Conservation (phyloP, 1,140 invertebrate species). For the Eufriesea mexicana region DNA sequence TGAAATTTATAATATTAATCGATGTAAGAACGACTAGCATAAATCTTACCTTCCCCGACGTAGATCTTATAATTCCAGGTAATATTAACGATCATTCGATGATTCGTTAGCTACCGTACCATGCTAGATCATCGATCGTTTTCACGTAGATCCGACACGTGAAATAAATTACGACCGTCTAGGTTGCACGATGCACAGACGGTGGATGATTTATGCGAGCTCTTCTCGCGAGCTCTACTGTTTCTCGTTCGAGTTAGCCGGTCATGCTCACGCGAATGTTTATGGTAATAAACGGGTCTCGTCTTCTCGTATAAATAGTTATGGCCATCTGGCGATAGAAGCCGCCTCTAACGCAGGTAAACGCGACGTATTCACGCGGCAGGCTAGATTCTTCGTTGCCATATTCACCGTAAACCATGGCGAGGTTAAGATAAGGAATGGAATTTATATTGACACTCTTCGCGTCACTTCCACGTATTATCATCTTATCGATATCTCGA, state of each 20-base stretch:
- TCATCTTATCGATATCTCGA: neutral
- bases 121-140: neutral
- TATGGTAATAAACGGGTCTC: constrained; percentile 34
- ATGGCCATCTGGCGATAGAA: neutral
- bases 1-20: too few species aligned
- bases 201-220: constrained; percentile 8
- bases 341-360: constrained; percentile 1
- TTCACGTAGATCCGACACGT: neutral
- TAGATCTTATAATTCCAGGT: neutral
- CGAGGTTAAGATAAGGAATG: constrained; percentile 10
- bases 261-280: constrained; percentile 23
- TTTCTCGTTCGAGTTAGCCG: neutral
- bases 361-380: neutral
- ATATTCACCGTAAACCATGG: neutral
- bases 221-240: neutral
- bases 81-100: neutral
- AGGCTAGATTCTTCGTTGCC: neutral
- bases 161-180: constrained; percentile 27
- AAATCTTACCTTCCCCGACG: neutral
- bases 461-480: neutral
- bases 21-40: too few species aligned
- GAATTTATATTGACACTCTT: neutral
- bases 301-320: constrained; percentile 32
- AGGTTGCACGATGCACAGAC: neutral
- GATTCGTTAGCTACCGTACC: neutral